These are phyloP conservation scores for Eupithecia exiguata DNA, from an alignment of 2,888 invertebrate species.

Conservation along the genomic window DNA sequence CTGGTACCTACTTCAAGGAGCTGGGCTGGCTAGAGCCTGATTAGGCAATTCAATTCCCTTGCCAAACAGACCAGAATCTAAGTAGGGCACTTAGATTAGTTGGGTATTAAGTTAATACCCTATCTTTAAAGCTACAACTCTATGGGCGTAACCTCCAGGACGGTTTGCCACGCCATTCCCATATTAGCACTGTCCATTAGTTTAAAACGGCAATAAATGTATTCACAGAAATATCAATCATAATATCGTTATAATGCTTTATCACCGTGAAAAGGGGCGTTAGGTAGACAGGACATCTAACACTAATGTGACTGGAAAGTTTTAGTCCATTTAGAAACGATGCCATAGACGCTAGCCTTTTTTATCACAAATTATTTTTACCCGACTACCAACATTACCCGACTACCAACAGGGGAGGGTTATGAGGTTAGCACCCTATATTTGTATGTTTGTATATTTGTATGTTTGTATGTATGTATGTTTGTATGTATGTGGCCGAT, in stretches of 20 bases:
- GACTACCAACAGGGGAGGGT: no score
- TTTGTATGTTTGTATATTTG: no score
- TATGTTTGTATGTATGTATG: no score
- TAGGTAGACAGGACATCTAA: slow-evolving; percentile 9
- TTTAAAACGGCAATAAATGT: slow-evolving; percentile 37
- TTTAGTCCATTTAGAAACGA: neutral
- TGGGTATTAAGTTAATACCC: no score
- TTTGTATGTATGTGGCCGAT: no score
- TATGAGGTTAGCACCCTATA: no score
- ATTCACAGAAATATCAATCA: slow-evolving; percentile 37
- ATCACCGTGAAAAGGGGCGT: slow-evolving; percentile 29
- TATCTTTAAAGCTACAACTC: neutral
- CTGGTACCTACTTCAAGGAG: no score
- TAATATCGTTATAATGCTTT: slow-evolving; percentile 34
- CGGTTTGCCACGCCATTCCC: slow-evolving; percentile 70
- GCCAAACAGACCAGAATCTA: no score
- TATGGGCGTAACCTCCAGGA: neutral
- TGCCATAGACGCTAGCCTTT: neutral
- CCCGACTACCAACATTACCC: no score
- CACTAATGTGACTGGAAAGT: slow-evolving; percentile 1
- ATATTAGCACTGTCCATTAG: slow-evolving; percentile 64
- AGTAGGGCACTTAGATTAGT: no score
- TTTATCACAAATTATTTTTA: neutral
- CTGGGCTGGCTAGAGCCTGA: no score
- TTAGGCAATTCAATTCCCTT: no score